These are phyloP conservation scores for Pygoscelis antarcticus DNA, from an alignment of 2,113 vertebrate genomes.

Conservation along the genomic window DNA sequence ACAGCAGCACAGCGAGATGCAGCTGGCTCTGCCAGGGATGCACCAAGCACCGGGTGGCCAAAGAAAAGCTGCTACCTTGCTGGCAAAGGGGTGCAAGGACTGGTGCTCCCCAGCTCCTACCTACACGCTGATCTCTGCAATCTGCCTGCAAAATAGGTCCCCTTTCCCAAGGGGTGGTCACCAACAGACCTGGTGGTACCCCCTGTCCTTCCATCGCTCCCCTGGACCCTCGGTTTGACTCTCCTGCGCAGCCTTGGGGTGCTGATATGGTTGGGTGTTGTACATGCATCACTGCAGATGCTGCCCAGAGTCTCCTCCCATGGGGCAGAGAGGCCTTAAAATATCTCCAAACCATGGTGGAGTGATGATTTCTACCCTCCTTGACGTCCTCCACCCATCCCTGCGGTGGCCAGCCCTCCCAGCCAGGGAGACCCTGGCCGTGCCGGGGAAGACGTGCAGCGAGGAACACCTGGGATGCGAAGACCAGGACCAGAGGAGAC, in stretches of 20 bases:
- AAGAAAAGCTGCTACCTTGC: not conserved
- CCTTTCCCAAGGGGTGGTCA: not conserved
- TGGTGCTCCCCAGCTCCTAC: not conserved
- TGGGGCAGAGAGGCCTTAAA: not conserved
- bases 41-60: not conserved
- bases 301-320: not conserved
- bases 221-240: not conserved
- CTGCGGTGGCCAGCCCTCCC: rapidly evolving
- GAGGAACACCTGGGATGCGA: rapidly evolving
- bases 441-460: rapidly evolving
- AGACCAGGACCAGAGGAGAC: rapidly evolving
- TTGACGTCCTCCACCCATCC: not conserved
- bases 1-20: rapidly evolving
- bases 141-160: not conserved
- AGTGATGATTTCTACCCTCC: not conserved
- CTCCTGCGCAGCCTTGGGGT: rapidly evolving
- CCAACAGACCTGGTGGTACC: no score
- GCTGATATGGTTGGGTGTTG: no score
- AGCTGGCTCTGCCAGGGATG: not conserved
- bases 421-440: not conserved
- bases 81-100: not conserved
- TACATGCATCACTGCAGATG: rapidly evolving
- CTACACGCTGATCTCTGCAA: not conserved
- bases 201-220: not conserved
- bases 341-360: rapidly evolving